Evolutionary conservation across 2,888 invertebrate species (phyloP).

Genomic region (Archips xylosteana): DNA sequence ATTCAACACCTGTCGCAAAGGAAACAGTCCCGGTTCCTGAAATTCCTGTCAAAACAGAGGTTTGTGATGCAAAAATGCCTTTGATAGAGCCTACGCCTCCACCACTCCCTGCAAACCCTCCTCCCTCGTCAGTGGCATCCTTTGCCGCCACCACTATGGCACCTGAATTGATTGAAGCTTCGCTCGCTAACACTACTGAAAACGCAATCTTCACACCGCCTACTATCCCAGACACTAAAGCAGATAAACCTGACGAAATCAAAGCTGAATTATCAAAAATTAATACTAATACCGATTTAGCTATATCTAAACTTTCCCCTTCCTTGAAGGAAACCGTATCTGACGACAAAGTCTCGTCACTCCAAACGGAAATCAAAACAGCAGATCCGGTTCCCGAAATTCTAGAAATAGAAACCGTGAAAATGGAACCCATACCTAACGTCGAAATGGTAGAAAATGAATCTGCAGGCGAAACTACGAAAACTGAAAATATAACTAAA

Average conservation of each 20-base stretch:
- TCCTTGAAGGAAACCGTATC: conserved; percentile 37
- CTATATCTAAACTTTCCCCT: conserved; percentile 39
- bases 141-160: conserved; percentile 90
- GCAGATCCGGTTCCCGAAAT: neutral
- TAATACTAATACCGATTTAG: conserved; percentile 34
- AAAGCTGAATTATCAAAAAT: conserved; percentile 22
- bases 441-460: neutral
- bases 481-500: conserved; percentile 3
- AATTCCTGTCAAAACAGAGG: conserved; percentile 80
- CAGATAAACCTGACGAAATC: conserved; percentile 46
- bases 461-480: neutral
- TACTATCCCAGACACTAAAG: conserved; percentile 59
- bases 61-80: conserved; percentile 86
- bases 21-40: conserved; percentile 74
- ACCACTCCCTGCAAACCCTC: conserved; percentile 90
- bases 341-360: conserved; percentile 16
- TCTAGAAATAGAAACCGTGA: conserved; percentile 12
- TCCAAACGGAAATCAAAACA: conserved; percentile 13
- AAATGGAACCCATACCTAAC: neutral
- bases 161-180: conserved; percentile 78
- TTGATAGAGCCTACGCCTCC: conserved; percentile 89
- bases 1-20: conserved; percentile 63
- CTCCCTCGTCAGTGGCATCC: conserved; percentile 91
- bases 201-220: conserved; percentile 63
- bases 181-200: conserved; percentile 75